Evolutionary conservation across 2,113 vertebrate genomes (phyloP).

Genomic region (Pseudonaja textilis): DNA sequence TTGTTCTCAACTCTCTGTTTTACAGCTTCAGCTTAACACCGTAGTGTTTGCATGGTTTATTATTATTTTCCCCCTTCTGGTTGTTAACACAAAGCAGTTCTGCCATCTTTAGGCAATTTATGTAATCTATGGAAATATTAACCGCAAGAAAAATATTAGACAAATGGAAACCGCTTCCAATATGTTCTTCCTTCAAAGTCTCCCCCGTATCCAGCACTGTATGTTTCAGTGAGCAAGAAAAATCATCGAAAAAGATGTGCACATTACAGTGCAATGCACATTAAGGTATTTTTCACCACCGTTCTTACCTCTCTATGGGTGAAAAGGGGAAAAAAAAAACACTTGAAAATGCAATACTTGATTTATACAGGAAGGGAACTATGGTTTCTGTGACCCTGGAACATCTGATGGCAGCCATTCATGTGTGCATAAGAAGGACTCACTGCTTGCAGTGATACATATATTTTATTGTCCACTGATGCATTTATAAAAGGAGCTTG

Average conservation of each 20-base stretch:
- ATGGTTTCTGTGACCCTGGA: slow-evolving; percentile 27
- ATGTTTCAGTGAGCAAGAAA: slow-evolving; percentile 51
- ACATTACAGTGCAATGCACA: slow-evolving; percentile 39
- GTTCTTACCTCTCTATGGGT: slow-evolving; percentile 70
- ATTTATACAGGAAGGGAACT: slow-evolving; percentile 50
- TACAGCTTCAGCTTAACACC: slow-evolving; percentile 65
- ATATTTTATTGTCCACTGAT: slow-evolving; percentile 8
- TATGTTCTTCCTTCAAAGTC: slow-evolving; percentile 60
- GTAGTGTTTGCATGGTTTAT: slow-evolving; percentile 66
- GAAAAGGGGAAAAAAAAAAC: slow-evolving; percentile 38
- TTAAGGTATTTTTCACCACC: slow-evolving; percentile 33
- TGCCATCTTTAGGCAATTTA: slow-evolving; percentile 44
- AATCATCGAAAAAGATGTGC: slow-evolving; percentile 50
- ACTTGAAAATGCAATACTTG: slow-evolving; percentile 84
- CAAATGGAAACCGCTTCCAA: slow-evolving; percentile 50
- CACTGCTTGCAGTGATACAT: slow-evolving; percentile 16
- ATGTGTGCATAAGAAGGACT: slow-evolving; percentile 34
- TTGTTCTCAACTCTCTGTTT: slow-evolving; percentile 50
- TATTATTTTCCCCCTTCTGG: slow-evolving; percentile 46
- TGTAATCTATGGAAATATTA: slow-evolving; percentile 57
- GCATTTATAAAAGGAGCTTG: slow-evolving; percentile 2
- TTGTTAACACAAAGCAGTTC: slow-evolving; percentile 44
- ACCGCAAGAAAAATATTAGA: slow-evolving; percentile 33
- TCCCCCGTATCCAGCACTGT: slow-evolving; percentile 57
- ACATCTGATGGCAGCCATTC: neutral